Conservation (phyloP, 2,113 vertebrate species). For the Lanius collurio region DNA sequence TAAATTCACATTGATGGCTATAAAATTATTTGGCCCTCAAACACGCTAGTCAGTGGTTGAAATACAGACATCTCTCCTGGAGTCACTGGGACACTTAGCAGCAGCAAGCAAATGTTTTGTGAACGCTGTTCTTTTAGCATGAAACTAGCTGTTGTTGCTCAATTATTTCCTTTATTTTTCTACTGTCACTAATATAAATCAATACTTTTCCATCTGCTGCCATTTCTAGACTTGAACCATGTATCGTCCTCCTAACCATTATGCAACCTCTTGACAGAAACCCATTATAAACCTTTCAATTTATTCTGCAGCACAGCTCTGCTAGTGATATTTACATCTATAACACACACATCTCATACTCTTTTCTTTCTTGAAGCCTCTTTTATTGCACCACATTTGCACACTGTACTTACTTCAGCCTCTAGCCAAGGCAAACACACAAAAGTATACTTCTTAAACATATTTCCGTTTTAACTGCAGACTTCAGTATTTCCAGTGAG, state of each 20-base stretch:
- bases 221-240: conserved; percentile 31
- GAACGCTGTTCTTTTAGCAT: not conserved
- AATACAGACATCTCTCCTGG: not conserved
- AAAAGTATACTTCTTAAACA: conserved; percentile 43
- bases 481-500: conserved; percentile 49
- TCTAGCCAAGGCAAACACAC: conserved; percentile 64
- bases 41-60: not conserved
- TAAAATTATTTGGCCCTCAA: not conserved
- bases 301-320: conserved; percentile 54
- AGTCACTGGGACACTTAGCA: not conserved
- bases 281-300: conserved; percentile 56
- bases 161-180: conserved; percentile 45
- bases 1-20: not conserved
- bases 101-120: not conserved
- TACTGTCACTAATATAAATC: not conserved
- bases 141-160: not conserved
- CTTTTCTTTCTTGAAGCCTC: conserved; percentile 50
- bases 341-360: conserved; percentile 48
- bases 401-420: conserved; percentile 37
- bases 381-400: conserved; percentile 18
- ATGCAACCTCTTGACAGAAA: conserved; percentile 43
- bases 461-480: conserved; percentile 44
- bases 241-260: conserved; percentile 11
- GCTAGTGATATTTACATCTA: conserved; percentile 57
- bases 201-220: conserved; percentile 32